Base-by-base conservation (phyloP, 2,888 invertebrate species). In the Eumacrocentrus americanus region DNA sequence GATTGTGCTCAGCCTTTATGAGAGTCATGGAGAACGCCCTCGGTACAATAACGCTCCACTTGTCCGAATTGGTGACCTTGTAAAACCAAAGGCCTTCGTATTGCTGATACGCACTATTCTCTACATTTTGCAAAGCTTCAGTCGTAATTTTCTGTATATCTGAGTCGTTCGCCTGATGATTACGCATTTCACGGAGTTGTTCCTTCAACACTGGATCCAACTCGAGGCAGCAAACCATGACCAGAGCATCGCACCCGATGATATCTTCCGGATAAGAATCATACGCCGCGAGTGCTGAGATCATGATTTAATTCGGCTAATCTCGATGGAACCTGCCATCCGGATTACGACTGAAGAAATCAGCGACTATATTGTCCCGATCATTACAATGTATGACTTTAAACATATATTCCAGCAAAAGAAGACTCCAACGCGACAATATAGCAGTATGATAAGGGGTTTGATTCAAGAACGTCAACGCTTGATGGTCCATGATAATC, bases 401-500 rank as follows among this genome's bases (percentile, higher is more conserved):
- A 46, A 68, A 73, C 40, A 61, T 46, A 57, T 67, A 76, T 50
- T 71, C 69, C 22, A 72, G 70, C 4, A 74, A 42, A 9, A 60
- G 60, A 0, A 70, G 22, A 12, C 65, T 60, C 73, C 74, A 76
- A 0, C 76, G 56, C 2, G 63, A 64, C 1, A 76, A 37, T 1
- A 73, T 59, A 0, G 67, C 58, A 14, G 58, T 67, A 3, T 66
- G 61, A 25, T 72, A 60, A 5, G 66, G 55, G 29, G 75, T 74
- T 0, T 58, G 63, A n/a, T 62, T 62, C 4, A 76, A 37, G 53
- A 72, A 76, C 0, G 63, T 66, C 0, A 74, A 53, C 0, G 67
- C 63, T 14, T 68, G 63, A 60, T 74, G 72, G 53, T 75, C 76
- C 0, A 70, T 72, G 14, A 67, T 53, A 1, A 75, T 61, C 0